Evolutionary conservation across 2,888 invertebrate species (phyloP), one percentile per base, ranked within the genome.

Genomic region (Drosophila monieri): DNA sequence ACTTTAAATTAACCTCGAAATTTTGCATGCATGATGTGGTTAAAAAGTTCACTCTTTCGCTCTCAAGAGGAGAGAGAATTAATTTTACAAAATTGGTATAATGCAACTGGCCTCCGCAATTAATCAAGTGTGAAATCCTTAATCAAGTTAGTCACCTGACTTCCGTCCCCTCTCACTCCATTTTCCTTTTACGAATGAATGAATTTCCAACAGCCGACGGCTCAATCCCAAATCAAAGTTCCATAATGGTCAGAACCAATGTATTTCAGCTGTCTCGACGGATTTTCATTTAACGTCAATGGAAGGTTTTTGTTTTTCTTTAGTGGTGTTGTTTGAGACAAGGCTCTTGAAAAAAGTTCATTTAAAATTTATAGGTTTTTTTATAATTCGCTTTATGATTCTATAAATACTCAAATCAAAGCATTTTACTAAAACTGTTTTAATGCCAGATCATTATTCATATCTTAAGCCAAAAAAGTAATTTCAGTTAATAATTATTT

Each of bases 91-190:
- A 32, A 12, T 35, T 35, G 2, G 6, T 6, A 35, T 35, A 35
- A 35, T 35, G 14, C 35, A 35, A 35, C 14, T 35, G 2, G 58
- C 46, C 52, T 51, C 60, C 66, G 46, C 74, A 76, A 60, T 77
- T 78, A 80, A 84, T 84, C 85, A 84, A 77, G 80, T 81, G 80
- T 84, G 81, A 81, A 84, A 81, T 81, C 80, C 77, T 80, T 80
- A 84, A 81, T 81, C 81, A 78, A 81, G 73, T 77, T 77, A 68
- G 66, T 51, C 49, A 32, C 39, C 47, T 46, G n/a, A 5, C 12
- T 27, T 10, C 37, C 35, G 12, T 27, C 37, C 23, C 37, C 47
- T 23, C n/a, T 43, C 27, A 43, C 52, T 14, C 43, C 23, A 18
- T n/a, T 46, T 25, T 14, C 39, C 15, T 14, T 41, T 58, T 49